Base-by-base conservation (phyloP, 1,140 invertebrate genomes). In the Drosophila lacertosa region DNA sequence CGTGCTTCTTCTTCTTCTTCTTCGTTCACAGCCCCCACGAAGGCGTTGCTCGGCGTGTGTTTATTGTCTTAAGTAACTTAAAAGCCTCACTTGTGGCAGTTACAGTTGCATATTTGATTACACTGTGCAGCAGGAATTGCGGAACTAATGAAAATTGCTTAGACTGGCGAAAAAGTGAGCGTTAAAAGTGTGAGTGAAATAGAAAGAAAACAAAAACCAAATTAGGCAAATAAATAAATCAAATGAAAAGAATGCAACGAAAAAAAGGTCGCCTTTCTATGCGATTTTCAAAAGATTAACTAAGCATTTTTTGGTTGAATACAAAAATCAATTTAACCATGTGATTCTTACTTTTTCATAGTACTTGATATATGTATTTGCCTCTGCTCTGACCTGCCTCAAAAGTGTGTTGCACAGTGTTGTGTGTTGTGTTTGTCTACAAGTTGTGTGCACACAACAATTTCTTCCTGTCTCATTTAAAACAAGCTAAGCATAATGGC, bases 401-500 rank as follows among this genome's bases (percentile, higher is more conserved):
- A n/a, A 10, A 45, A 15, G 11, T 0, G n/a, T 47, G 57, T 54
- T 9, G 59, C 50, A 20, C n/a, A 45, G 57, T 62, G 55, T 51
- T 20, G 42, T 39, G 29, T 40, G 22, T 9, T 1, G 44, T 20
- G 42, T 39, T 39, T 40, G 22, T 9, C 2, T 11, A 39, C 58
- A 53, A 24, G 37, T n/a, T n/a, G 48, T 64, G 24, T 32, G 3
- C 39, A 39, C 39, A 32, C 62, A 69, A 64, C 74, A 60, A 71
- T 83, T 74, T 82, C 78, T 82, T 82, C 78, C 78, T 66, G 78
- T 63, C 78, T 82, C 51, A 74, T 81, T 81, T 58, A 62, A 75
- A 54, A 62, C 39, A 54, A 63, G 53, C 54, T 68, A 55, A 22
- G 54, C 53, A 60, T 48, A 58, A 63, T 29, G 60, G 26, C 47